Evolutionary conservation across 2,888 invertebrate species (phyloP), one percentile per base, ranked within the genome.

Genomic region (Phymatocera aterrima): DNA sequence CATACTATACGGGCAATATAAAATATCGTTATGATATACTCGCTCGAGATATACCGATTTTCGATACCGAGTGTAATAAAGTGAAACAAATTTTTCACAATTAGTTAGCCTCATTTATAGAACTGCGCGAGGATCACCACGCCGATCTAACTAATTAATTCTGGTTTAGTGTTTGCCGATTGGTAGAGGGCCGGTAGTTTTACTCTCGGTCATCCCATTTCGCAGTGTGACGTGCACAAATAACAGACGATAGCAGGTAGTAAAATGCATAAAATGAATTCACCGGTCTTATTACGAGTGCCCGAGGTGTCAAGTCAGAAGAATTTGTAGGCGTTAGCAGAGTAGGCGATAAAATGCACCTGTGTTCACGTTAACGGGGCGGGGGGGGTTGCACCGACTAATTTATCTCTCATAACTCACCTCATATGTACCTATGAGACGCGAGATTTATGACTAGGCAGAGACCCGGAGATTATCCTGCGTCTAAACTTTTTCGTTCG

Each of bases 301-400:
- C 40, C 46, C 24, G 28, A 68, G 68, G 68, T 68, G 68, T 46
- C 68, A 46, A 28, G 68, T 68, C 28, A 10, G 68, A 68, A 46
- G 43, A 68, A 68, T 68, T 68, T 68, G 68, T 68, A 68, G 57
- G 28, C 28, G 28, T 37, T 68, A 24, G 40, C n/a, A 43, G 46
- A 46, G 68, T 46, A 46, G 68, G 40, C 68, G 68, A 68, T 68
- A 68, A 68, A 68, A 21, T 68, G 43, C 68, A 68, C 68, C 68
- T 68, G 68, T 68, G 61, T 64, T 43, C 6, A 43, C 43, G 54
- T 54, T 46, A 24, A 21, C 68, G 61, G 24, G 68, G 68, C 18
- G 24, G 40, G 5, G 18, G 46, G 68, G 68, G 68, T 68, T 68
- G n/a, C 68, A 24, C 46, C 5, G 28, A 3, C 15, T 68, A 24